Base-by-base conservation (phyloP, 1,140 invertebrate genomes). In the Amyelois transitella region DNA sequence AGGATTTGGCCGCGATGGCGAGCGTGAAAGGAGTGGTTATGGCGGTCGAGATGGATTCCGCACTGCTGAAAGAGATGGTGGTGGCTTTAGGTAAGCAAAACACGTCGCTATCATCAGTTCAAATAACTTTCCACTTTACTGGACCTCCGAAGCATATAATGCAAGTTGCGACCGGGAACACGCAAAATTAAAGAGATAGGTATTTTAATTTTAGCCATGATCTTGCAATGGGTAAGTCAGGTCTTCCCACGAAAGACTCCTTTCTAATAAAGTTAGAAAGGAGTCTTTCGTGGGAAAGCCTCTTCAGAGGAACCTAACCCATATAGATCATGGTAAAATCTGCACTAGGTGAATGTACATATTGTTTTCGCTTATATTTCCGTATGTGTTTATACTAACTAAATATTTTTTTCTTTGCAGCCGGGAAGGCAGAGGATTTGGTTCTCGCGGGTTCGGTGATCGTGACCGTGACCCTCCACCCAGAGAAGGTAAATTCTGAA, bases 401-500 rank as follows among this genome's bases (percentile, higher is more conserved):
- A n/a, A n/a, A 38, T 49, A n/a, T 24, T 24, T 38, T 49, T 18
- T 18, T 53, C 19, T 49, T 53, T 68, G 68, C 19, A 72, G 64
- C 57, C 66, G 76, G 19, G 79, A 81, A 14, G 62, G 77, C 54
- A 68, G 81, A 73, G 81, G 84, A 12, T 87, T 86, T 48, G 81
- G 84, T 8, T 61, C 76, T 2, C 64, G 79, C 66, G 76, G 82
- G 17, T 87, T 82, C 52, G 83, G 86, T 3, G 82, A 86, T 57
- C 69, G 77, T n/a, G 77, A 81, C 18, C 64, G 81, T 24, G 89
- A 77, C 1, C 71, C 70, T 7, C 76, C 77, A 14, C 76, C 81
- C 0, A 77, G 75, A 74, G 83, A 86, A 74, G 81, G 83, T 86
- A 73, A 59, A n/a, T n/a, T n/a, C n/a, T n/a, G n/a, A n/a, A n/a